These are phyloP conservation scores for Porites evermanni DNA, from an alignment of 92 coral and sea anemone genomes.

Conservation along the genomic window DNA sequence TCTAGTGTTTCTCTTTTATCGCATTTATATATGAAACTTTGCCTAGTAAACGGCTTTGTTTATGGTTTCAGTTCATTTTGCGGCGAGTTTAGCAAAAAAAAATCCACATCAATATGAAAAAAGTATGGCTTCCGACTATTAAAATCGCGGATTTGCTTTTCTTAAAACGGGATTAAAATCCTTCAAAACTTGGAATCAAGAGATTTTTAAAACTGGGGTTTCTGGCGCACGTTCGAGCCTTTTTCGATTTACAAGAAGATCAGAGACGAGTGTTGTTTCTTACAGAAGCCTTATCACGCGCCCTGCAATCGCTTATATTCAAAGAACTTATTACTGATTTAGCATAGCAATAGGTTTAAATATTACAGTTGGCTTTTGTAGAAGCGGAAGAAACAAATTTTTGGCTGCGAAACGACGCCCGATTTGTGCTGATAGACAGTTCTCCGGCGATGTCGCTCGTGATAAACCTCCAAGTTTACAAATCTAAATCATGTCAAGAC, in stretches of 20 bases:
- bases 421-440: background rate
- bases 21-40: background rate
- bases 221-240: background rate
- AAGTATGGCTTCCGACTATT: background rate
- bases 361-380: background rate
- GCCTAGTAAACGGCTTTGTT: slow-evolving; percentile 33
- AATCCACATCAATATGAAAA: background rate
- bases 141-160: background rate
- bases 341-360: slow-evolving; percentile 9
- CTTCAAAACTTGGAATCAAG: background rate
- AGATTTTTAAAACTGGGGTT: too few relatives aligned
- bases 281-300: slow-evolving; percentile 18
- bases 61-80: slow-evolving; percentile 10
- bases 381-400: background rate
- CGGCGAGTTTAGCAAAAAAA: background rate
- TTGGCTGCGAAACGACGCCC: background rate
- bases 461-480: slow-evolving; percentile 32
- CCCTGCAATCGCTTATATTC: slow-evolving; percentile 15
- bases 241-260: slow-evolving; percentile 8
- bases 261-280: background rate
- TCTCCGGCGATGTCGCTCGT: background rate
- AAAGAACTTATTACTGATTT: background rate
- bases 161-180: background rate
- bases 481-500: slow-evolving; percentile 32
- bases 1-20: too few relatives aligned